Evolutionary conservation across 1,140 invertebrate genomes (phyloP), one percentile per base, ranked within the genome.

Genomic region (Trichonephila clavipes): DNA sequence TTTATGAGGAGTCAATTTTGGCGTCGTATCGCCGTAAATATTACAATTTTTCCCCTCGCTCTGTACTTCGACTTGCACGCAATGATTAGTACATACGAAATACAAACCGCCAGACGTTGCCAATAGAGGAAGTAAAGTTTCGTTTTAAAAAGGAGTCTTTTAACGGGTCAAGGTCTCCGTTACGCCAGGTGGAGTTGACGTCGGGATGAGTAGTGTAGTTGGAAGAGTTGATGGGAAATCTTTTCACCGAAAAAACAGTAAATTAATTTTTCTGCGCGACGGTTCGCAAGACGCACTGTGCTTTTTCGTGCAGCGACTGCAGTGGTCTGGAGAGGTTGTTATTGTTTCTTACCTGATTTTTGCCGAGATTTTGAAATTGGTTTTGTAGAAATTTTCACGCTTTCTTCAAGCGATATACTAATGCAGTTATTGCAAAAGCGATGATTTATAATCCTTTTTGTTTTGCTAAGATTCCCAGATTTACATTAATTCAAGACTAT

Each of bases 1-100:
- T 90, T 90, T 72, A 90, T 90, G 88, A 90, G 88, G 69, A 59
- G 72, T 28, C 72, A 69, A 61, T 77, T 44, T 89, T 89, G 87
- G 87, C 87, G 64, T 44, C 87, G 40, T 51, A 69, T 89, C 59
- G 87, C 51, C 64, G 87, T 44, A 34, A 77, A 69, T 58, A n/a
- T 87, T 28, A 28, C 7, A 10, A 28, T 34, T 88, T 88, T 88
- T 88, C 87, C 51, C 24, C 64, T 69, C 66, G 10, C n/a, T 28
- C 85, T 18, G 7, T 5, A 19, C 21, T 77, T 34, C 69, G 12
- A 28, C 28, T 59, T 34, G 62, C 87, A 89, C 34, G 87, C 87
- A 24, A 87, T 89, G 18, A 66, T 88, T 34, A 89, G 87, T 72
- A 44, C 64, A 58, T 51, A 51, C 19, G 61, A 72, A 72, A 72